Base-by-base conservation (phyloP, 2,113 vertebrate species). In the Pygoscelis adeliae region DNA sequence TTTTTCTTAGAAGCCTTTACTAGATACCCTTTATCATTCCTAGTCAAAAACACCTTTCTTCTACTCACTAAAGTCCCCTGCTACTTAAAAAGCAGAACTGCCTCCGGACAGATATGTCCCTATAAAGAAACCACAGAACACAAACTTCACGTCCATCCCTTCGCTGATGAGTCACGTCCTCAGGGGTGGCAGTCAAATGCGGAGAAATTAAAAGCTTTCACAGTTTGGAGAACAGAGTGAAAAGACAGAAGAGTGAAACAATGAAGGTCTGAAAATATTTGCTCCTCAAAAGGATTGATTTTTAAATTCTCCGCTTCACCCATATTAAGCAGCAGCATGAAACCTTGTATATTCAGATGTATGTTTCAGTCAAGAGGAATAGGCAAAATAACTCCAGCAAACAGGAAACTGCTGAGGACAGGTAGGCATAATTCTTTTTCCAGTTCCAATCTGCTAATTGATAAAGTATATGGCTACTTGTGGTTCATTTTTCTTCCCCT, bases 41-140 rank as follows among this genome's bases (percentile, higher is more conserved):
- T 38, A 74, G 70, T 72, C 30, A 91, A 95, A 95, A 87, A 1
- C 13, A 79, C 36, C 49, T 94, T 96, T 94, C 44, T 93, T 96
- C 87, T 72, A 49, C 34, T 73, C 71, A 47, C 29, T 88, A 44
- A 94, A 95, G 40, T 59, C 74, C 78, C 87, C 93, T 88, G 74
- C 81, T 69, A 93, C 82, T 91, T 96, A 34, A 93, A 96, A 96
- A 95, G 78, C n/a, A 93, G 29, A 90, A 86, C 20, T 29, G 94
- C 95, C 91, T 97, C 58, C 55, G 87, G 94, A 91, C 71, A 94
- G 89, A 72, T 15, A 38, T 83, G 84, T 83, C 78, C 96, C 91
- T 77, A 83, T 58, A 95, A 93, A 94, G 91, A 85, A 66, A 79
- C 58, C 2, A 0, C 36, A 73, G 53, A 95, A 80, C 38, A 50